Conservation (phyloP, 2,888 invertebrate species). For the Eurytoma californica region DNA sequence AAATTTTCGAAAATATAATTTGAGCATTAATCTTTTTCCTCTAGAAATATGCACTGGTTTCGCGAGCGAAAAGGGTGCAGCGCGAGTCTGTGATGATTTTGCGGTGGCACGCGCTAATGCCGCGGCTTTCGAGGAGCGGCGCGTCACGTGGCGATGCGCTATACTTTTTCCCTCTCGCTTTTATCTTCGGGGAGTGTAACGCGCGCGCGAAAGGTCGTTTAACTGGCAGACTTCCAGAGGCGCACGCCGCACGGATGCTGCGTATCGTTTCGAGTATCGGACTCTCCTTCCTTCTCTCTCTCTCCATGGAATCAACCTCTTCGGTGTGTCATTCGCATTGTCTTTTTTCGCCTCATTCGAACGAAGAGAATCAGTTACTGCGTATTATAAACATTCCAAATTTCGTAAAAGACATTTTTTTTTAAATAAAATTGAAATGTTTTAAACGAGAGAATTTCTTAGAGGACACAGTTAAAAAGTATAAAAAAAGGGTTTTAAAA, state of each 20-base stretch:
- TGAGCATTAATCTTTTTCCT: no score
- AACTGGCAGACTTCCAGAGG: constrained; percentile 50
- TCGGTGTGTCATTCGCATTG: background rate
- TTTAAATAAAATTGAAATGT: no score
- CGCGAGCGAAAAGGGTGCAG: background rate
- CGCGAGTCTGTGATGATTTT: constrained; percentile 25
- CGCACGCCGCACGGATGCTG: constrained; percentile 23
- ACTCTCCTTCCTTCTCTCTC: background rate
- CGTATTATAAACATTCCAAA: no score
- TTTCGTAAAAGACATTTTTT: no score
- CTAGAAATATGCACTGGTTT: no score
- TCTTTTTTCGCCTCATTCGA: background rate
- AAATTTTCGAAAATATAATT: no score
- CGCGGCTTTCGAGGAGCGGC: background rate
- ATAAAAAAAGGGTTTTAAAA: no score
- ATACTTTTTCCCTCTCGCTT: constrained; percentile 6
- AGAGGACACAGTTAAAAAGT: no score
- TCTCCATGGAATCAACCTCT: constrained; percentile 27
- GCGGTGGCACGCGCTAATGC: constrained; percentile 39
- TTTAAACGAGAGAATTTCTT: no score
- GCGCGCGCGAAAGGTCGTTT: constrained; percentile 46
- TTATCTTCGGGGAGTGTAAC: constrained; percentile 21
- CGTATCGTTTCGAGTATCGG: constrained; percentile 35
- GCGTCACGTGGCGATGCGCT: constrained; percentile 38
- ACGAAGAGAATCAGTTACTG: no score